Evolutionary conservation across 2,113 vertebrate species (phyloP).

Genomic region (Hydrochoerus hydrochaeris): DNA sequence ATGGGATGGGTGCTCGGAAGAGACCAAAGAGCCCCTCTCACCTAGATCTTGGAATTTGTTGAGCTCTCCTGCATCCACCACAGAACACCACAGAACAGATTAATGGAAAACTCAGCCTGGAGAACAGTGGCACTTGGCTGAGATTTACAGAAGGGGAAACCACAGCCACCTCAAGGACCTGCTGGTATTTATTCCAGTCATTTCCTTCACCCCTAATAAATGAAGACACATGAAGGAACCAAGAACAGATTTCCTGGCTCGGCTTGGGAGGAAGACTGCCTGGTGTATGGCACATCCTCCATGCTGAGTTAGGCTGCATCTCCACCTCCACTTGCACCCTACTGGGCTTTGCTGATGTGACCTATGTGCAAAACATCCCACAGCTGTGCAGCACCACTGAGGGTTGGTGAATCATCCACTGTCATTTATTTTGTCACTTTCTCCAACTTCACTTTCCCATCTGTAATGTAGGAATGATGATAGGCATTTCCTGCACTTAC

Average conservation of each 20-base stretch:
- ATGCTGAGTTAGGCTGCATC: not conserved
- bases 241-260: not conserved
- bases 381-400: not conserved
- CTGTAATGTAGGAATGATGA: not conserved
- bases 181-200: not conserved
- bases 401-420: not conserved
- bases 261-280: not conserved
- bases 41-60: not conserved
- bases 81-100: not conserved
- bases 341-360: not conserved
- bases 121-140: not conserved
- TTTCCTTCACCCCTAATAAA: not conserved
- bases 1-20: not conserved
- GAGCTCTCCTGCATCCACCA: not conserved
- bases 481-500: not conserved
- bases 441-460: not conserved
- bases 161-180: not conserved
- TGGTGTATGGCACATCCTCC: not conserved
- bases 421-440: not conserved
- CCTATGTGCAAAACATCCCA: not conserved
- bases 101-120: not conserved
- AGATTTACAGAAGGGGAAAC: not conserved
- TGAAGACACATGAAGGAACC: not conserved
- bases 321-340: not conserved
- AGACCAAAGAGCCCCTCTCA: not conserved